These are phyloP conservation scores for Oppia nitens DNA, from an alignment of 1,140 invertebrate species.

Conservation along the genomic window DNA sequence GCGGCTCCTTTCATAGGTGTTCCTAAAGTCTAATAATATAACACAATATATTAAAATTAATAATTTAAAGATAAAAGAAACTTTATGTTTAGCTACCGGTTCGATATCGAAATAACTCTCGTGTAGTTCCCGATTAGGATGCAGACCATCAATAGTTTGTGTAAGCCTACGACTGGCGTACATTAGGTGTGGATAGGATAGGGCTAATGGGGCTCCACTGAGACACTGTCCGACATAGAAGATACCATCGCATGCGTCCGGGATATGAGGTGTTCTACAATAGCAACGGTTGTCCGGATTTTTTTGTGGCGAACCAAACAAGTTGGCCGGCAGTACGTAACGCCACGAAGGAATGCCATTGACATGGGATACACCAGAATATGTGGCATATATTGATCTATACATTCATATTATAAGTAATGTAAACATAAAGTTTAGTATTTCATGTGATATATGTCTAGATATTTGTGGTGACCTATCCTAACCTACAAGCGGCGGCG, in stretches of 20 bases:
- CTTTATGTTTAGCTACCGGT: too few relatives aligned
- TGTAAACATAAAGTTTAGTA: too few relatives aligned
- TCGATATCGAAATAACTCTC: constrained; percentile 28
- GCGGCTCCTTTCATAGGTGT: too few relatives aligned
- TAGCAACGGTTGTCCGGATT: constrained; percentile 52
- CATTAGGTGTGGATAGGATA: constrained; percentile 64
- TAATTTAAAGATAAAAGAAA: too few relatives aligned
- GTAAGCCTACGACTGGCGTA: constrained; percentile 48
- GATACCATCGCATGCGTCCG: constrained; percentile 32
- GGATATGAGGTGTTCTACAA: constrained; percentile 39
- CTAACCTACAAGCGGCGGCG: constrained; percentile 17
- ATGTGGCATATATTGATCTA: too few relatives aligned
- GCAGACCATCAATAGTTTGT: constrained; percentile 28
- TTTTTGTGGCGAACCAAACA: constrained; percentile 49
- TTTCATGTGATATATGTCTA: too few relatives aligned
- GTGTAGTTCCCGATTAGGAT: constrained; percentile 23
- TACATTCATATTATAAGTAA: too few relatives aligned
- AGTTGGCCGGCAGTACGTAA: constrained; percentile 44
- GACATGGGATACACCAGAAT: too few relatives aligned
- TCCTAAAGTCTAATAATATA: too few relatives aligned
- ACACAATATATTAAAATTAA: too few relatives aligned
- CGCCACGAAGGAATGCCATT: constrained; percentile 46
- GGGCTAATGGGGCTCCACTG: constrained; percentile 44
- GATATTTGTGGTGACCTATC: too few relatives aligned
- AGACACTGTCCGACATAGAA: constrained; percentile 44